Evolutionary conservation across 2,888 invertebrate genomes (phyloP), one percentile per base, ranked within the genome.

Genomic region (Troilus luridus): DNA sequence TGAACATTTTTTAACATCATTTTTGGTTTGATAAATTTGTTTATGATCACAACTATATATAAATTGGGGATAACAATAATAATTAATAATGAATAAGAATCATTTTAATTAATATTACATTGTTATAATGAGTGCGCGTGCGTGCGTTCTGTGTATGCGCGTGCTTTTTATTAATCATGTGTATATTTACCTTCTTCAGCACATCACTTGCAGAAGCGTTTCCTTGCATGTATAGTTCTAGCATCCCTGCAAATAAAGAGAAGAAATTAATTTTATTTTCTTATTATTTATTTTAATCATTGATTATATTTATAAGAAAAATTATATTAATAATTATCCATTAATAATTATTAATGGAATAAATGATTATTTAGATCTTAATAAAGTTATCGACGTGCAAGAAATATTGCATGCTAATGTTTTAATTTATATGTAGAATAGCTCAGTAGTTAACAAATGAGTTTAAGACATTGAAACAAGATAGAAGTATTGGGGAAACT

Each of bases 151-250:
- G n/a, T n/a, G n/a, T n/a, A n/a, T n/a, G n/a, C n/a, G n/a, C n/a
- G n/a, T n/a, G n/a, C n/a, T n/a, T n/a, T n/a, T n/a, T n/a, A n/a
- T n/a, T n/a, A n/a, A n/a, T n/a, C n/a, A n/a, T n/a, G n/a, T n/a
- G 41, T 41, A 41, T 77, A 41, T n/a, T 72, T 77, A 90, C 90
- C 90, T 90, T 90, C 24, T 72, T 90, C 19, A 90, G 24, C 10
- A 90, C 21, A 19, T 90, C 90, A n/a, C 56, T 72, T 8, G 77
- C 58, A 11, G 90, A 90, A 12, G 81, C 90, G 12, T 90, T 90
- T 19, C 81, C 81, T 81, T 81, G 72, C 67, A 90, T 90, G 10
- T 90, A 81, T 7, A 67, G 56, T 24, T 90, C 81, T n/a, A 90
- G 21, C 21, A 90, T 81, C 24, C 81, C 88, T 88, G 88, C 0